Evolutionary conservation across 2,113 vertebrate genomes (phyloP), one percentile per base, ranked within the genome.

Genomic region (Pogona vitticeps): DNA sequence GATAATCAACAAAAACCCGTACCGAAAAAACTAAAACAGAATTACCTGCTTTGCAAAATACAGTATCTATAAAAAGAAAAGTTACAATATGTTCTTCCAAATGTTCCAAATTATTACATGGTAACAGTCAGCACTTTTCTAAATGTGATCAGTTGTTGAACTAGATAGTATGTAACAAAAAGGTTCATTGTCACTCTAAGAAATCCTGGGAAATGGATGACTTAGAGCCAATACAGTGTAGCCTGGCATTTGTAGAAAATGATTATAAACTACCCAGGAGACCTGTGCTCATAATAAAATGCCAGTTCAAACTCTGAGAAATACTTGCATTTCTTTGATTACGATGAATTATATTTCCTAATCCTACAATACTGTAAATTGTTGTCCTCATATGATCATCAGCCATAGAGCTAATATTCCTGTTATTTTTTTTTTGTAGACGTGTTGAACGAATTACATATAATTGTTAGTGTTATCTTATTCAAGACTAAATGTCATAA

Each of bases 401-500:
- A 14, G 15, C 20, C 23, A 46, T 21, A 42, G 21, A 63, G 23
- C 58, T 70, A 76, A 63, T 20, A 75, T 68, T 75, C 81, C 28
- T 76, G 42, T 42, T n/a, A n/a, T n/a, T n/a, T n/a, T n/a, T n/a
- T n/a, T 77, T 82, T 82, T 82, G 76, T 65, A 38, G 36, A 80
- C 10, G 14, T 46, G 52, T 61, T 83, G 7, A 58, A 67, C 21
- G 68, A 82, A 67, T 38, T 63, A 63, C 59, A 77, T 71, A 71
- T 59, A 38, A 75, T 72, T 40, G 52, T 76, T 67, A 13, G 61
- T 46, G 13, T n/a, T 28, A 77, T 68, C 3, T 61, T 28, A 58
- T 82, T 59, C 10, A 31, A 76, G 80, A 83, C 31, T 87, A 70
- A 77, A 33, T 82, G 42, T 67, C 82, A 87, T 82, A 75, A 70